phyloP scores from a whole-genome alignment of 2,113 vertebrate genomes.

The Urocitellus parryii region DNA sequence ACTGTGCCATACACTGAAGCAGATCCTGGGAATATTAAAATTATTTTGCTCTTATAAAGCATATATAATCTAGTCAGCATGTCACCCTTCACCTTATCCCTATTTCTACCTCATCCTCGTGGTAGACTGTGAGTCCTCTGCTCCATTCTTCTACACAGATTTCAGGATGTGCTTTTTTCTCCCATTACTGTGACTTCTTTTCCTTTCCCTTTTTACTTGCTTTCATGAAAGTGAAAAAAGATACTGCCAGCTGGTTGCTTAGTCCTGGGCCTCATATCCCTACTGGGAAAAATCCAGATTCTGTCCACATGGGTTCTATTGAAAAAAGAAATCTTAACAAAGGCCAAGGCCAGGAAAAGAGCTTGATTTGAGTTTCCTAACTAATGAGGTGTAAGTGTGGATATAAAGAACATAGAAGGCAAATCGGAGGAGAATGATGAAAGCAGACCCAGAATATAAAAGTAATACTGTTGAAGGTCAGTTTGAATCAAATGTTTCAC shows the following conservation, averaged over 20 bases:
- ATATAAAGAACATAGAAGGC: neutral
- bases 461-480: neutral
- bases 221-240: neutral
- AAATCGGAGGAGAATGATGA: neutral
- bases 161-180: neutral
- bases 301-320: neutral
- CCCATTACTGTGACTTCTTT: constrained; percentile 19
- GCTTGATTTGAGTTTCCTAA: neutral
- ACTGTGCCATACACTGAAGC: neutral
- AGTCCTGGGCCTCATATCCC: neutral
- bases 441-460: neutral
- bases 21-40: neutral
- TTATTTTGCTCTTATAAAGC: neutral
- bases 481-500: neutral
- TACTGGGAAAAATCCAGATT: neutral
- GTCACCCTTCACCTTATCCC: neutral
- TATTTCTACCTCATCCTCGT: neutral
- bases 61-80: neutral
- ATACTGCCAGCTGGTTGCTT: neutral
- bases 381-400: neutral
- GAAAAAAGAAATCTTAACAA: constrained; percentile 28
- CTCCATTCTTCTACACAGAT: neutral
- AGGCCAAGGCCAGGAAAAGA: constrained; percentile 6
- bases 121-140: neutral
- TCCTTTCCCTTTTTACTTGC: neutral